Conservation (phyloP, 2,113 vertebrate genomes). For the Cynocephalus volans region DNA sequence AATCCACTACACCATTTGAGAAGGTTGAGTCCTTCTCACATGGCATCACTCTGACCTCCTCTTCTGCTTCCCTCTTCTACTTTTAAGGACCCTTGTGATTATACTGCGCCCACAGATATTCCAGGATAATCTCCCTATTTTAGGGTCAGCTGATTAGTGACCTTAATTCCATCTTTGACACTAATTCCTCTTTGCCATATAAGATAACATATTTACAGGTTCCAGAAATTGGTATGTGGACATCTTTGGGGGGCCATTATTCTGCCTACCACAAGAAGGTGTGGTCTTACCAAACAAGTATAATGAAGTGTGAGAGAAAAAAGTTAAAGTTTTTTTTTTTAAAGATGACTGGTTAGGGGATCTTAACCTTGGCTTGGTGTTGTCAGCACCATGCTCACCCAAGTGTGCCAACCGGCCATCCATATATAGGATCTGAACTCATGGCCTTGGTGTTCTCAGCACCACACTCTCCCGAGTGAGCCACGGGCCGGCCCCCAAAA, state of each 20-base stretch:
- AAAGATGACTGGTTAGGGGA: too few species aligned
- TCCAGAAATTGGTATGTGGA: neutral
- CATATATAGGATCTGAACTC: too few species aligned
- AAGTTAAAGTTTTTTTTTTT: too few species aligned
- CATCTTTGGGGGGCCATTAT: neutral
- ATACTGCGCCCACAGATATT: neutral
- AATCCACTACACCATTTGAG: too few species aligned
- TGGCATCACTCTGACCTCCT: neutral
- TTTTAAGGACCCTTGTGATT: neutral
- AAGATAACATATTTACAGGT: neutral
- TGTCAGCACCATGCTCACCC: too few species aligned
- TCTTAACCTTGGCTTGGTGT: too few species aligned
- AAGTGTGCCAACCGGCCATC: too few species aligned
- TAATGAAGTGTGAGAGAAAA: neutral
- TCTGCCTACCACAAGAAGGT: neutral
- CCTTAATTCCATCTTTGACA: neutral
- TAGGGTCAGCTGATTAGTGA: neutral
- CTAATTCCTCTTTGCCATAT: neutral
- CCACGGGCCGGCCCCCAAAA: neutral
- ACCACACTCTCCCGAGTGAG: too few species aligned
- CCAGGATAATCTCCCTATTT: neutral
- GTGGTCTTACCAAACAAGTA: neutral
- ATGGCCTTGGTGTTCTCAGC: too few species aligned
- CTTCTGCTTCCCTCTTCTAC: neutral
- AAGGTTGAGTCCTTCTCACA: neutral